Base-by-base conservation (phyloP, 2,797 vertebrate species). In the Bovichtus variegatus region DNA sequence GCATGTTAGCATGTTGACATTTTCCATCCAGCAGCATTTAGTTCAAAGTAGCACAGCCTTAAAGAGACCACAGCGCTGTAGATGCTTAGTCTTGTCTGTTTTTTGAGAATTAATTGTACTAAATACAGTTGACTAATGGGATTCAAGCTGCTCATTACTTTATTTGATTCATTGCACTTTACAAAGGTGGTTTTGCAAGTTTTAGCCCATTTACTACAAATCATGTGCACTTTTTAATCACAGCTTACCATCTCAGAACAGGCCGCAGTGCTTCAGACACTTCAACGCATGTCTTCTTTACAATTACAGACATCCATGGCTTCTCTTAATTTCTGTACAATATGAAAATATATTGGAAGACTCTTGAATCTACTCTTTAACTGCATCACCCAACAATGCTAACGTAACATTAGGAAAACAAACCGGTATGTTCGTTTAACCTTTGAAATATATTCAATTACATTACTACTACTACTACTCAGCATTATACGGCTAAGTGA, bases 81-180 rank as follows among this genome's bases (percentile, higher is more conserved):
- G n/a, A 57, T 1, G 3, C 15, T 43, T 4, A 15, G 7, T 46
- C 47, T 63, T 31, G 29, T 60, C 46, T 41, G 41, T 5, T 10
- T 63, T 61, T 10, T 34, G 5, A 59, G 38, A 70, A 18, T 66
- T 59, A 18, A 46, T 27, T 57, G 21, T 3, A 54, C 16, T 21
- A 43, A 59, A 19, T 3, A 27, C 36, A 50, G 13, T 29, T 18
- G 36, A 53, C 38, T 25, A 44, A 63, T 27, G 18, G 21, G 47
- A 50, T 68, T 55, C 49, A 10, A 38, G 21, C 40, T 70, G 23
- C 31, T 70, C 6, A 70, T 70, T 43, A 41, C 46, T 43, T 49
- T 49, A 27, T 38, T 38, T 43, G 9, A 66, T 43, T 25, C 36
- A n/a, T 10, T 50, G 12, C 54, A 47, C n/a, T n/a, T n/a, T n/a